Base-by-base conservation (phyloP, 2,888 invertebrate genomes). In the Lydus trimaculatus region DNA sequence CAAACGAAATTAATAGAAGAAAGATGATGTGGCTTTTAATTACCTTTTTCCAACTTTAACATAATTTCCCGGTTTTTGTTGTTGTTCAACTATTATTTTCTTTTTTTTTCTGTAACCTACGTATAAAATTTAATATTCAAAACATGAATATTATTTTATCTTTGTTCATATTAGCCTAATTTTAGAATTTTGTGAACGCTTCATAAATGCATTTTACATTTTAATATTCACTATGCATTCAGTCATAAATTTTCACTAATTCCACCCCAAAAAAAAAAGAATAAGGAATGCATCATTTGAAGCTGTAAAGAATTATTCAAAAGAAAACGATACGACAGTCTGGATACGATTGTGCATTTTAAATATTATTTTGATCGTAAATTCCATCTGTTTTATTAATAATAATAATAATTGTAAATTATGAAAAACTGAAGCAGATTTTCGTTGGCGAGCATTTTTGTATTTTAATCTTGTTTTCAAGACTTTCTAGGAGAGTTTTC, bases 211-310 rank as follows among this genome's bases (percentile, higher is more conserved):
- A 25, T 25, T 56, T 8, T 3, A 25, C 15, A 9, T 56, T 56
- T 56, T 56, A 56, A 56, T 56, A 56, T 56, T 56, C 56, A 56
- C 25, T 25, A 25, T 56, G 56, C 56, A 56, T 56, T 15, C 25
- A 25, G 13, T 15, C 56, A 56, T 56, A 56, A 56, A 56, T 56
- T 56, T 20, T 56, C 20, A 13, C 56, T 56, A 56, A 56, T 56
- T 56, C 15, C 25, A 28, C 23, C n/a, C n/a, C n/a, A n/a, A n/a
- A n/a, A n/a, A n/a, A 23, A 23, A 20, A 52, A 20, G 23, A 23
- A 48, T 13, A 56, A 56, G 17, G 15, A 23, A 11, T 56, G 56
- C 56, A 56, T 13, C 15, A 56, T 6, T 25, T 56, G 25, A 56
- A 56, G 25, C 25, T 25, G 23, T 5, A 56, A 56, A 56, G 13